Evolutionary conservation across 1,140 invertebrate species (phyloP), one percentile per base, ranked within the genome.

Genomic region (Hypothenemus hampei): DNA sequence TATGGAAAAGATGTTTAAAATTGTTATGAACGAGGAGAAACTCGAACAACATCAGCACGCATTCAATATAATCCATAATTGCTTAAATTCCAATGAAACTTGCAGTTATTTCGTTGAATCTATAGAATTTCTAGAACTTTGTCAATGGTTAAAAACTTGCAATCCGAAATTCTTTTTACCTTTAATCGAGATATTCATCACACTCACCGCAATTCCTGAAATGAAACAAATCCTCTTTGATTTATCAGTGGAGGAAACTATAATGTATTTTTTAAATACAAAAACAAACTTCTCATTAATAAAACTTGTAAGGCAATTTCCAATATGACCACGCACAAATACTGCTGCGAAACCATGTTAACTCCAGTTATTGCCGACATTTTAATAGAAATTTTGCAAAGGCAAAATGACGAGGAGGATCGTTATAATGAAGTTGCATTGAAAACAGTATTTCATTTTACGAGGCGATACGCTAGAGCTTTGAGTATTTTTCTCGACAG

Each of bases 261-360:
- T 65, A 19, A 43, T 67, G 37, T 65, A 44, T 59, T 64, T 15
- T 63, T 65, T 1, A 53, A 61, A 26, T 59, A 36, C 26, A 35
- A 49, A 0, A 53, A 65, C 29, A 65, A 65, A 29, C 5, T 31
- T 26, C 49, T 67, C 7, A 41, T 67, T 8, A 59, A 61, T n/a
- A 60, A 55, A 24, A 58, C 62, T 4, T 67, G 63, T 35, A 23
- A 55, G 16, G 56, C 61, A 1, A 54, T 67, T 8, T 54, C 55
- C 3, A 64, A 62, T 33, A 60, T 67, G 58, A 56, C 53, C 0
- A 47, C 41, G 16, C 65, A 67, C 41, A 63, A 60, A 33, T 67
- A 62, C 29, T 67, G 65, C 39, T 64, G 61, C 18, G 58, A 65
- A 19, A 53, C 56, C 16, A 67, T 67, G 63, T 24, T 65, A n/a